Conservation (phyloP, 2,888 invertebrate species). For the Ephialtes manifestator region DNA sequence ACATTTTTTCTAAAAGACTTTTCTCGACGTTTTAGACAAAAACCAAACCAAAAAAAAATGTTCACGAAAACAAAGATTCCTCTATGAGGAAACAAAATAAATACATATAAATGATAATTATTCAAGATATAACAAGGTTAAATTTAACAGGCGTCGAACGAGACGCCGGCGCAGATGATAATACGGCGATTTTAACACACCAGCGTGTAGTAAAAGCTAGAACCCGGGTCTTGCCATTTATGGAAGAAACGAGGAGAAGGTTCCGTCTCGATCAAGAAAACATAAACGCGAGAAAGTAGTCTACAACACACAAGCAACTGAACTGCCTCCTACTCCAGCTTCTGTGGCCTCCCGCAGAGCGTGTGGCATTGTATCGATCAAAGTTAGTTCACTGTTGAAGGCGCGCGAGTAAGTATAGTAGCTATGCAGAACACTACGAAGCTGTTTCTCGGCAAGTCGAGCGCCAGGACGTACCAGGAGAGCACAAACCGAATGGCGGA, state of each 20-base stretch:
- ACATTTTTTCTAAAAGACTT: too few relatives aligned
- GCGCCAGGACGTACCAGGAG: conserved; percentile 82
- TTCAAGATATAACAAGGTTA: too few relatives aligned
- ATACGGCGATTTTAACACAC: background rate
- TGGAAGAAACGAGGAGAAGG: conserved; percentile 85
- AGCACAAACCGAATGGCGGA: conserved; percentile 66
- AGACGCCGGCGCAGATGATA: background rate
- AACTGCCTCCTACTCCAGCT: background rate
- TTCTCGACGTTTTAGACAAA: too few relatives aligned
- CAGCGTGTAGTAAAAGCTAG: conserved; percentile 34
- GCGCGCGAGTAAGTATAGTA: background rate
- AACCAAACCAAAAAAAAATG: too few relatives aligned
- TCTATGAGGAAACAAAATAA: too few relatives aligned
- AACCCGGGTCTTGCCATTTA: conserved; percentile 76
- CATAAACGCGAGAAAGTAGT: conserved; percentile 73
- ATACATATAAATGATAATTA: too few relatives aligned
- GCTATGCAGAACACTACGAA: background rate
- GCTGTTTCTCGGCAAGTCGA: conserved; percentile 78
- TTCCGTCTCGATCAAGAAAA: conserved; percentile 76
- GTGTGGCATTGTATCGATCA: background rate
- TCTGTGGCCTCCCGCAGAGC: background rate
- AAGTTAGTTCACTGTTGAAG: background rate
- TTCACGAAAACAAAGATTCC: too few relatives aligned
- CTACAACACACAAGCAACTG: background rate
- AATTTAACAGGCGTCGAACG: background rate